Evolutionary conservation across 1,140 invertebrate genomes (phyloP).

Genomic region (Phymastichus coffea): DNA sequence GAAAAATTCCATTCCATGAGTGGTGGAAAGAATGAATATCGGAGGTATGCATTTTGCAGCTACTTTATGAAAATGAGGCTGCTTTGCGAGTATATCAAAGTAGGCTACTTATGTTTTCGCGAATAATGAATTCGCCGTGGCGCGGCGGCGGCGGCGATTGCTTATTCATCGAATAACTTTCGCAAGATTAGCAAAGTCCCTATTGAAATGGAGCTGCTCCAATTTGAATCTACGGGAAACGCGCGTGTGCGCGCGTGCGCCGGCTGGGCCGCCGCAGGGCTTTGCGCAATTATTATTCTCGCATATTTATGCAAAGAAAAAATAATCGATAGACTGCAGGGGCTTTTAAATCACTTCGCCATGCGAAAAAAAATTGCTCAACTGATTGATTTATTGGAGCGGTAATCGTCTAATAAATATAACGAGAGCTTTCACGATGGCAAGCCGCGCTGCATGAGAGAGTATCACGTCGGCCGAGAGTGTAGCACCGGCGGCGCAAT

Average conservation of each 20-base stretch:
- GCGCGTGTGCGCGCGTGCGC: too few relatives aligned
- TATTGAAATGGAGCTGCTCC: background rate
- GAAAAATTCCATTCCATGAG: background rate
- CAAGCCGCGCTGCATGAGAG: background rate
- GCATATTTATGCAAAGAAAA: too few relatives aligned
- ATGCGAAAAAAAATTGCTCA: conserved; percentile 3
- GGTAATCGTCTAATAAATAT: conserved; percentile 11
- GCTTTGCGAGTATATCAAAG: too few relatives aligned
- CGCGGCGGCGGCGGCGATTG: background rate
- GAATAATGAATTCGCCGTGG: background rate
- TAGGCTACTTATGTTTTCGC: background rate
- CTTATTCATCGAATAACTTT: background rate
- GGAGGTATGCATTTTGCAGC: too few relatives aligned
- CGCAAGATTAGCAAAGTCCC: background rate
- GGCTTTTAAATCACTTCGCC: conserved; percentile 3
- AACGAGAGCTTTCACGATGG: conserved; percentile 8
- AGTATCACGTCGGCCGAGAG: too few relatives aligned
- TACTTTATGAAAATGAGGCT: too few relatives aligned
- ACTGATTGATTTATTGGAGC: conserved; percentile 13
- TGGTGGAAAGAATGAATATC: too few relatives aligned
- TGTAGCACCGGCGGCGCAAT: background rate
- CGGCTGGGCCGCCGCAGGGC: too few relatives aligned
- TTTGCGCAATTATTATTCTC: conserved; percentile 11
- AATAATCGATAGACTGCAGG: background rate
- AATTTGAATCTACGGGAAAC: conserved; percentile 8